These are phyloP conservation scores for Acanthurus leucopareius DNA, from an alignment of 2,797 vertebrate species.

Conservation along the genomic window DNA sequence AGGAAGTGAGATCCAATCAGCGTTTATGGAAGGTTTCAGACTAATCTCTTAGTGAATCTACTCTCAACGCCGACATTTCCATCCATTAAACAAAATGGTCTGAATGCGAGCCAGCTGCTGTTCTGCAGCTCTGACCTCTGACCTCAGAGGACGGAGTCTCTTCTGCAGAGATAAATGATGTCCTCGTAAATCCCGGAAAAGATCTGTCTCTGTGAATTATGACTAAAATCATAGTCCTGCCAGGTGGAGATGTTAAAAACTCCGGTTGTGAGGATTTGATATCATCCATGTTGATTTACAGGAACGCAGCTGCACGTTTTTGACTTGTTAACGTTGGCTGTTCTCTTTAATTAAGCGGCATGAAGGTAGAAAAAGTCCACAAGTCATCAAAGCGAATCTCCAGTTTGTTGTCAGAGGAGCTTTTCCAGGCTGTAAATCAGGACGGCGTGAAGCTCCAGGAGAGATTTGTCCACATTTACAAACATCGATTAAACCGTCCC, in stretches of 20 bases:
- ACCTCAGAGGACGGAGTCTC: conserved; percentile 29
- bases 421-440: conserved; percentile 49
- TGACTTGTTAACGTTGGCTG: conserved; percentile 5
- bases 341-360: conserved; percentile 4
- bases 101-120: not conserved
- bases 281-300: not conserved
- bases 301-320: not conserved
- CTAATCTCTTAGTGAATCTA: conserved; percentile 38
- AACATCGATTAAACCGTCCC: conserved; percentile 60
- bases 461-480: conserved; percentile 59
- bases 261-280: not conserved
- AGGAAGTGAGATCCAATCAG: not conserved
- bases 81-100: conserved; percentile 23
- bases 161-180: conserved; percentile 20
- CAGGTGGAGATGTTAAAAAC: too few species aligned
- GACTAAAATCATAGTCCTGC: not conserved
- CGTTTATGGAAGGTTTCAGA: conserved; percentile 2
- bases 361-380: conserved; percentile 1
- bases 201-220: not conserved
- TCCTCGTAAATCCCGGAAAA: conserved; percentile 19
- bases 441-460: conserved; percentile 21
- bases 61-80: conserved; percentile 3
- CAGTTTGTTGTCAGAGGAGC: conserved; percentile 43
- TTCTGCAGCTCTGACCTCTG: conserved; percentile 30
- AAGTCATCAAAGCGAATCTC: conserved; percentile 25